Conservation (phyloP, 2,888 invertebrate genomes). For the Caenorhabditis sinica region DNA sequence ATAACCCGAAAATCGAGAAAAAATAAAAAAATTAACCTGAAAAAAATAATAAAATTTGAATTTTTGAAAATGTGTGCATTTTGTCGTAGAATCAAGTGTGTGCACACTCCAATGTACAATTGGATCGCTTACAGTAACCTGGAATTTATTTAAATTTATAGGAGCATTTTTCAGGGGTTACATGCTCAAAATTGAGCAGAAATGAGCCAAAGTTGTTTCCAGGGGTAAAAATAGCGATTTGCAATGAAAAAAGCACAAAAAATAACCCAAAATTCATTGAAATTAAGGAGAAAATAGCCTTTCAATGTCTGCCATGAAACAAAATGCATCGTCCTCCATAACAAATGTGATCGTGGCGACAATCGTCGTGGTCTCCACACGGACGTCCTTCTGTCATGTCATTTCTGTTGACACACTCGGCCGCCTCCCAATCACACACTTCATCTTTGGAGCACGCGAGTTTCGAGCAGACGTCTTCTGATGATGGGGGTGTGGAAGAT, state of each 20-base stretch:
- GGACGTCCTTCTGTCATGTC: conserved; percentile 55
- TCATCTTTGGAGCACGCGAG: conserved; percentile 31
- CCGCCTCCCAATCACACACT: conserved; percentile 41
- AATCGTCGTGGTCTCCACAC: conserved; percentile 46
- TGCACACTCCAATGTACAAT: too few species aligned
- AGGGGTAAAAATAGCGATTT: too few species aligned
- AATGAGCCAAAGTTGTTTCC: too few species aligned
- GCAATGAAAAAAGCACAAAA: neutral
- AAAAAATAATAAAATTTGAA: too few species aligned
- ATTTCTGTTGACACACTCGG: conserved; percentile 42
- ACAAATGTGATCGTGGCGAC: conserved; percentile 53
- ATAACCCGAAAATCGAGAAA: too few species aligned
- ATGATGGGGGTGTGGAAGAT: neutral
- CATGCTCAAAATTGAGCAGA: too few species aligned
- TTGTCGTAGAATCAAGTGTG: too few species aligned
- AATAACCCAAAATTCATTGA: neutral
- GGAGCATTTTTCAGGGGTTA: too few species aligned
- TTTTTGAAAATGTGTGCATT: too few species aligned
- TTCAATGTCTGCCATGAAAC: conserved; percentile 42
- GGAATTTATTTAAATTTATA: too few species aligned
- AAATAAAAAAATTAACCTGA: too few species aligned
- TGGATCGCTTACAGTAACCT: too few species aligned
- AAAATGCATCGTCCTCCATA: conserved; percentile 38
- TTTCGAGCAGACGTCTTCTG: conserved; percentile 21
- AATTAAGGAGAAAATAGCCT: neutral